Base-by-base conservation (phyloP, 2,888 invertebrate species). In the Epirrhoe tristata region DNA sequence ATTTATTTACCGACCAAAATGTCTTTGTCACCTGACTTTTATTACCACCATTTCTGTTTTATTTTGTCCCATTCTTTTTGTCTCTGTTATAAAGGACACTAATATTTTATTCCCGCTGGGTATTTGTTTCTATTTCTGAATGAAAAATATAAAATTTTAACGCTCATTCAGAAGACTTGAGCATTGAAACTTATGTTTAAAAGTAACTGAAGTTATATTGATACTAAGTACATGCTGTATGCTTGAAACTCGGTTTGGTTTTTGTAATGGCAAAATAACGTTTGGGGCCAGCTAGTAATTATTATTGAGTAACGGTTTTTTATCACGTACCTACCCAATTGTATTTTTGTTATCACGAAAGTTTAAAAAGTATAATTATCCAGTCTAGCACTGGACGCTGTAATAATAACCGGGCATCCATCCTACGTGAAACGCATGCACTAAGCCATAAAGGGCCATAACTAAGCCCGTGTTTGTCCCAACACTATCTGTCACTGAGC, bases 11-110 rank as follows among this genome's bases (percentile, higher is more conserved):
- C 39, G 67, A 63, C 67, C 14, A 16, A 48, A 66, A 71, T 72
- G 68, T 66, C 51, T 65, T 66, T 66, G 60, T 70, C 73, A 78
- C 72, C 73, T 77, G 75, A 74, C 72, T 74, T 77, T 75, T 80
- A 78, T 75, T 74, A 61, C 67, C 56, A 12, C 58, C 70, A 32
- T 74, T 66, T 66, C 67, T 69, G 59, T 75, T 75, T 74, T 77
- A 75, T 77, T 75, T 73, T 63, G 59, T 67, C 7, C 70, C 71
- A 77, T 77, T 74, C 66, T 74, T 66, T 75, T 72, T 63, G 66
- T 69, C 74, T 60, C 66, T 52, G 65, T 71, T 67, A 69, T 70
- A 72, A 73, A 69, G 58, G 66, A 66, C 70, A 66, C 68, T 58
- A 66, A 62, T 72, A 70, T 68, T 65, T 75, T 69, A 66, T n/a